Evolutionary conservation across 1,140 invertebrate species (phyloP).

Genomic region (Acromyrmex charruanus): DNA sequence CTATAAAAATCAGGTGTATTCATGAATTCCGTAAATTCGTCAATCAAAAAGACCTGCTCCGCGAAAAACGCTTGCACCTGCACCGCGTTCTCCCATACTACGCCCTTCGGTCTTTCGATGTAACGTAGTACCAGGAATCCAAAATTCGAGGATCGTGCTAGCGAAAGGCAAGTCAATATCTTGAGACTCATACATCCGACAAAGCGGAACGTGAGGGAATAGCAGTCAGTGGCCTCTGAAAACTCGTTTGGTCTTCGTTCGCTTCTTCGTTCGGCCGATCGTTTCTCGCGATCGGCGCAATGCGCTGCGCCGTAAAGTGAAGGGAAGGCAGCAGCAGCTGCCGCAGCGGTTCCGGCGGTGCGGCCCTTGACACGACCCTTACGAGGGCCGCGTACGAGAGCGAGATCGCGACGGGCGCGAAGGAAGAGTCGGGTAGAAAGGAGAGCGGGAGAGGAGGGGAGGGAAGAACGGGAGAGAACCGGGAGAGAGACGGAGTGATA

Average conservation of each 20-base stretch:
- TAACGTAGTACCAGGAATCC: slow-evolving; percentile 57
- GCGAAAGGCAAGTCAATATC: slow-evolving; percentile 37
- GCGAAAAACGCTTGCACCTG: background rate
- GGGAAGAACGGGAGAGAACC: slow-evolving; percentile 5
- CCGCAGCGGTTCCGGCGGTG: slow-evolving; percentile 8
- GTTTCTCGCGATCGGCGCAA: slow-evolving; percentile 18
- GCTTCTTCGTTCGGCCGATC: background rate
- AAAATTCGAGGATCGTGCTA: slow-evolving; percentile 47
- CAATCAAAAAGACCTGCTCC: background rate
- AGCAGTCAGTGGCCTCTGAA: slow-evolving; percentile 42
- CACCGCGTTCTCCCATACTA: background rate
- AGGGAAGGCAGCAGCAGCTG: background rate
- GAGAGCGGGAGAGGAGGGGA: background rate
- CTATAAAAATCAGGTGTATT: background rate
- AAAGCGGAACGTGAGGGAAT: background rate
- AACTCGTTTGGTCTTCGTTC: slow-evolving; percentile 64
- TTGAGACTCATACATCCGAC: background rate
- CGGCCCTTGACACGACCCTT: slow-evolving; percentile 65
- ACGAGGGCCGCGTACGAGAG: slow-evolving; percentile 5
- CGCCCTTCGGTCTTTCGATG: slow-evolving; percentile 41
- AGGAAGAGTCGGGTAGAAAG: slow-evolving; percentile 33
- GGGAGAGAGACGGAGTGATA: slow-evolving; percentile 36
- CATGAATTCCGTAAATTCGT: background rate
- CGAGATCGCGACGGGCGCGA: slow-evolving; percentile 35
- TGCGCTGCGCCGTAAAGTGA: background rate